A percentile compares a stretch with the other conserved stretches of the same genome.
phyloP scores from a whole-genome alignment of 2,113 vertebrate genomes.

The Centrocercus urophasianus region DNA sequence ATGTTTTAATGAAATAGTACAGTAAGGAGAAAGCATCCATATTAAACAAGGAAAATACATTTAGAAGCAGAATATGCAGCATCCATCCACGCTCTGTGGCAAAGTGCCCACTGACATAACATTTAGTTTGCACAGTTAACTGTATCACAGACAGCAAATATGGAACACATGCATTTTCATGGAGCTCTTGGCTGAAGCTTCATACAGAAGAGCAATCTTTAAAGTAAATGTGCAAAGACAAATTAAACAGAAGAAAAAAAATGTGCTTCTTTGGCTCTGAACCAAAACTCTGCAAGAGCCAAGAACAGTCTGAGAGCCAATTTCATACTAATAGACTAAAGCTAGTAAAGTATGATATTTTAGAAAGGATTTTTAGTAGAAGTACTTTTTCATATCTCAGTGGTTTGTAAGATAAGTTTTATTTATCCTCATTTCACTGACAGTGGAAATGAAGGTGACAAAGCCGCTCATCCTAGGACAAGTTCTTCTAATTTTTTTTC shows the following conservation, averaged over 20 bases:
- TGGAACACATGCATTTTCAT: neutral
- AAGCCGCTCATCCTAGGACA: neutral
- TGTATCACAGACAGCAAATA: conserved; percentile 27
- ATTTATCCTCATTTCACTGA: neutral
- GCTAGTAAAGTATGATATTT: neutral
- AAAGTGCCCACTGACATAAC: neutral
- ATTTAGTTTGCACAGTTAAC: neutral
- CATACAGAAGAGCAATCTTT: neutral
- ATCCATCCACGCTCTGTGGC: fast-evolving
- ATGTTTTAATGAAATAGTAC: neutral
- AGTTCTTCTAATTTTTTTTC: neutral
- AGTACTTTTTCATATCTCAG: neutral
- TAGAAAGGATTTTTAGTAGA: conserved; percentile 1
- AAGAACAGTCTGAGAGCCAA: neutral
- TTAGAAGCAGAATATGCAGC: neutral
- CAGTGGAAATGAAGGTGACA: neutral
- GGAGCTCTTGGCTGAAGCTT: conserved; percentile 13
- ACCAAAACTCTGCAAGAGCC: neutral
- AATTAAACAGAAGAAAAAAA: conserved; percentile 11
- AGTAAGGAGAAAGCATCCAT: neutral
- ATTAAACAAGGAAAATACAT: neutral
- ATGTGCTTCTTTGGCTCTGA: neutral
- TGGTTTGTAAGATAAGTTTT: neutral
- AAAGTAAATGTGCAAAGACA: conserved; percentile 33
- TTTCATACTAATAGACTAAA: conserved; percentile 28